A percentile compares a stretch with the other conserved stretches of the same genome.
Conservation (phyloP, 2,888 invertebrate species). For the Melanotus villosus region DNA sequence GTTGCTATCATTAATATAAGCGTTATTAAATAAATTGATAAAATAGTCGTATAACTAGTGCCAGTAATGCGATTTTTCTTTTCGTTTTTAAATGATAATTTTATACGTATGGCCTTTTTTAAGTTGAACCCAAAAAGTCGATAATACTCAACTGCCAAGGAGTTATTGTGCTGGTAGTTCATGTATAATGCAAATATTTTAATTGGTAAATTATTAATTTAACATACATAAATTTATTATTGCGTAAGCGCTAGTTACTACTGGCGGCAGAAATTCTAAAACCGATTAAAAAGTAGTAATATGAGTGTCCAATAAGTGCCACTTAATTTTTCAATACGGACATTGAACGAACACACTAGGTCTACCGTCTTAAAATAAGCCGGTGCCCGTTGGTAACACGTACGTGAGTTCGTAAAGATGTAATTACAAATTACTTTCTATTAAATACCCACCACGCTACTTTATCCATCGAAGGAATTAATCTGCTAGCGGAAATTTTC, state of each 20-base stretch:
- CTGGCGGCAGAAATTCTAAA: neutral
- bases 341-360: too few species aligned
- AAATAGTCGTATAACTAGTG: neutral
- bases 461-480: neutral
- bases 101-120: neutral
- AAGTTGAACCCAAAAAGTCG: too few species aligned
- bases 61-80: neutral
- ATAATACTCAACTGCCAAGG: neutral
- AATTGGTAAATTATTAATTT: constrained; percentile 5
- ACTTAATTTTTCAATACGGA: neutral
- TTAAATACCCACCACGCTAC: neutral
- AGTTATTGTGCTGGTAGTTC: neutral
- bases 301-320: neutral
- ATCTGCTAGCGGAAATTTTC: neutral
- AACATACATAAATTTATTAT: constrained; percentile 1
- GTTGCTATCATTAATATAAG: constrained; percentile 8
- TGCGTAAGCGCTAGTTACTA: neutral
- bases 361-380: too few species aligned
- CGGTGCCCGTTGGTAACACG: neutral
- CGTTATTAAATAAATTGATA: constrained; percentile 11
- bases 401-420: neutral
- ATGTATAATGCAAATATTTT: neutral
- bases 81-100: neutral
- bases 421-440: constrained; percentile 4
- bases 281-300: constrained; percentile 10